phyloP scores from a whole-genome alignment of 2,797 vertebrate species.

The Sarcoramphus papa region DNA sequence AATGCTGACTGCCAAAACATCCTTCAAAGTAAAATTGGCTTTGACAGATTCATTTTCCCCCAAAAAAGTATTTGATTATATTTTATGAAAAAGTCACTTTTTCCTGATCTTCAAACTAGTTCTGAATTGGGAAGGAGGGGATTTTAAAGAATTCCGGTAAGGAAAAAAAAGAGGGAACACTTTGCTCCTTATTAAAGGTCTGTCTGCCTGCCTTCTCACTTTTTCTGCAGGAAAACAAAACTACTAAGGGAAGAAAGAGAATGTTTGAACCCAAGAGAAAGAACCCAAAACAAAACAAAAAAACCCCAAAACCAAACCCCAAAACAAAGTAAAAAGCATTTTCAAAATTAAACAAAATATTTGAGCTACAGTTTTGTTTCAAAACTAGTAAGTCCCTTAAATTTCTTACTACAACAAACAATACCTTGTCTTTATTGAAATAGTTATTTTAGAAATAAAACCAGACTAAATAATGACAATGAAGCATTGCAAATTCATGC shows the following conservation, averaged over 20 bases:
- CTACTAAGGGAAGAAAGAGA: not conserved
- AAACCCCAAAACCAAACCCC: not conserved
- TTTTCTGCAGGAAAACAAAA: not conserved
- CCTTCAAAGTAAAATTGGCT: not conserved
- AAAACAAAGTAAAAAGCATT: not conserved
- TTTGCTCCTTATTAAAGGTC: not conserved
- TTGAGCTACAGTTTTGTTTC: not conserved
- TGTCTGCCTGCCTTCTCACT: not conserved
- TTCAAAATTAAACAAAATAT: not conserved
- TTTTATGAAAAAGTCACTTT: not conserved
- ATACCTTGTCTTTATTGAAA: not conserved
- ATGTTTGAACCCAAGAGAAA: not conserved
- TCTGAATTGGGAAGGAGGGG: not conserved
- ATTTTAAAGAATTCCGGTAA: not conserved
- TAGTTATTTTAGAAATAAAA: not conserved
- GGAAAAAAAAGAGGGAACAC: not conserved
- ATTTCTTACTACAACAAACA: not conserved
- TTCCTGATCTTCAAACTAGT: not conserved
- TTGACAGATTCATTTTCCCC: not conserved
- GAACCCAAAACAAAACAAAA: not conserved
- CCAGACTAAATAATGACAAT: not conserved
- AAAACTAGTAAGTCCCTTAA: not conserved
- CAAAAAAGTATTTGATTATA: not conserved
- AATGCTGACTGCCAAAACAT: not conserved
- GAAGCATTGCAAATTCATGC: not conserved